phyloP scores from a whole-genome alignment of 1,140 invertebrate genomes.

The Musca vetustissima region DNA sequence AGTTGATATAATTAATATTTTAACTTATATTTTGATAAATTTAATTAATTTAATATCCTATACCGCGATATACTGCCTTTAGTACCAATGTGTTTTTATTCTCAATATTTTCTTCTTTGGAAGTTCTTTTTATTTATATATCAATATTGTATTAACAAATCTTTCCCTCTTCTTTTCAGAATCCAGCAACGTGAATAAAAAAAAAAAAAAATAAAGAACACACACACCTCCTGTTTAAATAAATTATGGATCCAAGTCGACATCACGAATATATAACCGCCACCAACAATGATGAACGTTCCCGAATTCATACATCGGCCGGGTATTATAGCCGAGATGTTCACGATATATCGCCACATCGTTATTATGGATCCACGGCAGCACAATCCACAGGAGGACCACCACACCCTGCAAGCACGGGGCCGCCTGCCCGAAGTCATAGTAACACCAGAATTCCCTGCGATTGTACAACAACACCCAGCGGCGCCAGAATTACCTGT shows the following conservation, averaged over 20 bases:
- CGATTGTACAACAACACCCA: slow-evolving; percentile 7
- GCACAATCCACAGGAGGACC: slow-evolving; percentile 34
- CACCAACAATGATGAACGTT: slow-evolving; percentile 23
- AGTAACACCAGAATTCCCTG: slow-evolving; percentile 19
- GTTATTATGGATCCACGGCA: slow-evolving; percentile 33
- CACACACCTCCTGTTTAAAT: no score
- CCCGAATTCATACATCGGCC: not conserved
- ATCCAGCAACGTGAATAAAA: no score
- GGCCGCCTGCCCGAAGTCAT: slow-evolving; percentile 28
- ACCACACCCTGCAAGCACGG: slow-evolving; percentile 28
- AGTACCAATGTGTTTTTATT: no score
- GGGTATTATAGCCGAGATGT: slow-evolving; percentile 26
- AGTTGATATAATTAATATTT: no score
- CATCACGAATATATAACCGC: slow-evolving; percentile 47
- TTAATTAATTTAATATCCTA: no score
- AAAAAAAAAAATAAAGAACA: no score
- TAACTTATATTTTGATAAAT: no score
- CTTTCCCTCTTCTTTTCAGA: no score
- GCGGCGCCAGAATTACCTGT: slow-evolving; percentile 33
- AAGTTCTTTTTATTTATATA: no score
- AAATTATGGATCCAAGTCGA: slow-evolving; percentile 46
- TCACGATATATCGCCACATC: slow-evolving; percentile 5
- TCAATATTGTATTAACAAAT: no score
- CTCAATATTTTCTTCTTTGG: no score
- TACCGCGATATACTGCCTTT: no score